These are phyloP conservation scores for Pantelozetes paolii DNA, from an alignment of 2,888 invertebrate genomes.

Conservation along the genomic window DNA sequence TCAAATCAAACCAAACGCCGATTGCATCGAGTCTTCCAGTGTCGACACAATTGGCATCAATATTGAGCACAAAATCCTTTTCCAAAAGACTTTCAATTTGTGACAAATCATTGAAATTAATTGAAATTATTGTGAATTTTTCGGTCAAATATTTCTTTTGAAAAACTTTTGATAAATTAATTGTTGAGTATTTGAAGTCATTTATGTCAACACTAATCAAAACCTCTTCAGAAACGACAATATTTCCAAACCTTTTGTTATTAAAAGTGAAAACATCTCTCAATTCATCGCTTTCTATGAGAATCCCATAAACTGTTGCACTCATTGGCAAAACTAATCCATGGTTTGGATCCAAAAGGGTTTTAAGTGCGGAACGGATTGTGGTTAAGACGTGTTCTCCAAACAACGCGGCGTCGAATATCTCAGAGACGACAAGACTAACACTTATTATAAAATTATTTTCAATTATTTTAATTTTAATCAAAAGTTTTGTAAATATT, in stretches of 20 bases:
- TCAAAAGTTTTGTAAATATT: slow-evolving; percentile 43
- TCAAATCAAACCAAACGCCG: slow-evolving; percentile 69
- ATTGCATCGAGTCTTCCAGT: slow-evolving; percentile 63
- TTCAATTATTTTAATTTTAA: not conserved
- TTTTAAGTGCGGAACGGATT: slow-evolving; percentile 65
- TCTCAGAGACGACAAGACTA: slow-evolving; percentile 68
- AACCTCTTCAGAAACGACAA: not conserved
- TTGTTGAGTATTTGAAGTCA: slow-evolving; percentile 11
- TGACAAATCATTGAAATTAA: slow-evolving; percentile 9
- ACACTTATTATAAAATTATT: slow-evolving; percentile 51
- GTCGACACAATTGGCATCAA: slow-evolving; percentile 52
- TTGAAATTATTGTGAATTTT: not conserved
- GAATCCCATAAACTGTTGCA: slow-evolving; percentile 21
- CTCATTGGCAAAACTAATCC: slow-evolving; percentile 13
- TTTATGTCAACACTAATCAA: not conserved
- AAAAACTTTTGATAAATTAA: slow-evolving; percentile 14
- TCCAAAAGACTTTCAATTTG: slow-evolving; percentile 18
- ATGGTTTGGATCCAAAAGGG: slow-evolving; percentile 53
- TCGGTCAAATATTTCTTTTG: slow-evolving; percentile 2
- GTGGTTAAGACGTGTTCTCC: slow-evolving; percentile 68
- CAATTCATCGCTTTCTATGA: slow-evolving; percentile 20
- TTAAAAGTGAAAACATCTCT: not conserved
- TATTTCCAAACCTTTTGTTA: slow-evolving; percentile 16
- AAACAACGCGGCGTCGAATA: slow-evolving; percentile 73
- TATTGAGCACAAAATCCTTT: not conserved